Evolutionary conservation across 53 echinoderm and acorn worm species (phyloP), one percentile per base, ranked within the genome.

Genomic region (Mesocentrotus franciscanus): DNA sequence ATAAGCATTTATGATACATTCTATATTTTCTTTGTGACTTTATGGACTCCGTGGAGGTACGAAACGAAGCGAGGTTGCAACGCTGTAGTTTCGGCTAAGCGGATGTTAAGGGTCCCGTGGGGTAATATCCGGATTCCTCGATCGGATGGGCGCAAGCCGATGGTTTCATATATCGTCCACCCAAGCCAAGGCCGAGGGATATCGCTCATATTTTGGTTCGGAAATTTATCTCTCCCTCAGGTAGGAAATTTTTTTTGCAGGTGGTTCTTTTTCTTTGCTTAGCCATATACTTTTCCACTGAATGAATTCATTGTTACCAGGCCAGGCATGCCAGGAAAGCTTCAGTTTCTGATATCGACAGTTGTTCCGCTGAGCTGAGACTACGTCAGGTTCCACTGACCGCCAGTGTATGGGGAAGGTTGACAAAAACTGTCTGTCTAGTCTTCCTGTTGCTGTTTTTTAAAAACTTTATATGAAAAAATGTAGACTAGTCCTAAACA

Each of bases 71-170:
- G n/a, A 89, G 89, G 1, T 89, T 58, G n/a, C 89, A 89, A 32
- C 89, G 89, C 58, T 14, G 27, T 89, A 89, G 89, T 89, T 89
- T 89, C 89, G 58, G 89, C 89, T 26, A 30, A 60, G 89, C 89
- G 89, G 89, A 89, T 89, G 89, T 89, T 26, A 20, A 26, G 60
- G 60, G 89, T 60, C 89, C 89, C 89, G 89, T 26, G 60, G 89
- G 89, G 89, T 89, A 89, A 89, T 60, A 57, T 79, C 79, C 36
- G 79, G 79, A 79, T 79, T 79, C 39, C 39, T 79, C 36, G 61
- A 61, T 61, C 61, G 79, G 30, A 18, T 17, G 15, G 79, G 35
- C 79, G 79, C 61, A 61, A 61, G 16, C 79, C 79, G 79, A 17
- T 7, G 79, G 79, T 79, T 36, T 72, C 72, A 72, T 72, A 36